Conservation (phyloP, 1,140 invertebrate species). For the Brachionus koreanus region DNA sequence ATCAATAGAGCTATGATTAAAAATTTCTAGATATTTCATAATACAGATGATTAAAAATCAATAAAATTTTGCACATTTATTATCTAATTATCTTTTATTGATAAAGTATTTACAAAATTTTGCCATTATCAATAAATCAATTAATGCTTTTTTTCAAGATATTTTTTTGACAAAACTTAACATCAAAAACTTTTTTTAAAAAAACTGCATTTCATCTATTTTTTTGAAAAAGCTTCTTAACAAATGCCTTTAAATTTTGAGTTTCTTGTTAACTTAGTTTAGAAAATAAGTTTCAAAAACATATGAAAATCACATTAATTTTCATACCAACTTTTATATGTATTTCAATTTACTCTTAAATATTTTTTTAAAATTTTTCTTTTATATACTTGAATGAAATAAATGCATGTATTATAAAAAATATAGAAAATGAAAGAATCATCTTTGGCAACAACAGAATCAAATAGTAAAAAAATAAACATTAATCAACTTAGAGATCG, state of each 20-base stretch:
- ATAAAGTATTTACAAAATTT: too few species aligned
- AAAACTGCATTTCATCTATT: too few species aligned
- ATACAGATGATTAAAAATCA: too few species aligned
- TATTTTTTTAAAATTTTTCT: neutral
- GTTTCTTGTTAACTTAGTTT: conserved; percentile 10
- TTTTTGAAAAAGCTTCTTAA: too few species aligned
- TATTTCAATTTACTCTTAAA: neutral
- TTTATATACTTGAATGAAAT: neutral
- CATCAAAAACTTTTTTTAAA: too few species aligned
- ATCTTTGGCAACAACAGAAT: neutral
- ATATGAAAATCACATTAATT: conserved; percentile 4
- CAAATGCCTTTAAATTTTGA: neutral
- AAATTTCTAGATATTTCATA: too few species aligned
- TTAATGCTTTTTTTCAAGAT: too few species aligned
- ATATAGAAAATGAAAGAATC: conserved; percentile 9
- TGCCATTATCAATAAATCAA: too few species aligned
- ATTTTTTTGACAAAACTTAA: too few species aligned
- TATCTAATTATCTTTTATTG: too few species aligned
- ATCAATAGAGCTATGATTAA: too few species aligned
- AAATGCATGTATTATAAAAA: neutral
- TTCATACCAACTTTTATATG: neutral
- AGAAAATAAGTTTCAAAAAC: neutral
- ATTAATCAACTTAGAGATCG: conserved; percentile 24
- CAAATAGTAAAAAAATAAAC: neutral
- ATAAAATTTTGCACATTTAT: too few species aligned